These are phyloP conservation scores for Xenus cinereus DNA, from an alignment of 2,113 vertebrate genomes.

Conservation along the genomic window DNA sequence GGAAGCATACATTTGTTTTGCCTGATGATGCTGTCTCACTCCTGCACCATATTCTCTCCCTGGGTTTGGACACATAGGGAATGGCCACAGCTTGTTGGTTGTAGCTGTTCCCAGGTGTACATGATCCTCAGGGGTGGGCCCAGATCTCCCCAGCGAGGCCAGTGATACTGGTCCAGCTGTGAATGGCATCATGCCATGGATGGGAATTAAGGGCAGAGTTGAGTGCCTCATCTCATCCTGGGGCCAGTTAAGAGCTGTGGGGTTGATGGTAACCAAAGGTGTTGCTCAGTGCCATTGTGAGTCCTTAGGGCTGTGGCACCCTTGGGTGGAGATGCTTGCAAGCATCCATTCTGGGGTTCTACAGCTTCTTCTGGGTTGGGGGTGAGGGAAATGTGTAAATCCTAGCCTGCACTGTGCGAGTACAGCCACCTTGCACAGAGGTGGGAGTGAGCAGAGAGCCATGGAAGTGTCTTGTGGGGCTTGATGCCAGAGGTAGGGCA, in stretches of 20 bases:
- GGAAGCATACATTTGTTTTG: not conserved
- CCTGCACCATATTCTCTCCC: fast-evolving
- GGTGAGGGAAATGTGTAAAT: not conserved
- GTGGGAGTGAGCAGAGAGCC: not conserved
- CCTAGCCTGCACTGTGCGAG: no score
- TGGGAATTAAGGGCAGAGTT: not conserved
- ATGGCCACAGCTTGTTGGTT: not conserved
- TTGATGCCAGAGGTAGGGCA: not conserved
- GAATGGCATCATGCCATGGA: no score
- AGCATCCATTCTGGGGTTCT: not conserved
- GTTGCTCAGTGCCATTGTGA: not conserved
- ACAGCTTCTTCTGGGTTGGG: not conserved
- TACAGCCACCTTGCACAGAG: not conserved
- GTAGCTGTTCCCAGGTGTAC: not conserved
- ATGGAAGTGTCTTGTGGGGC: not conserved
- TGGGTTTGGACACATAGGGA: not conserved
- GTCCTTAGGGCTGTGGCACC: not conserved
- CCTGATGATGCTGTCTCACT: not conserved
- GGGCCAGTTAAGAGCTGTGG: not conserved
- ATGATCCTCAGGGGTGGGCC: not conserved
- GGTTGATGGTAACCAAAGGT: no score
- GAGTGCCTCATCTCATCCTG: not conserved
- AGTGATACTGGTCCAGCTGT: no score
- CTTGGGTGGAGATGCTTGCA: not conserved
- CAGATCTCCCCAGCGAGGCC: not conserved